Percentiles rank a stretch among this genome's conserved stretches.
Conservation (phyloP, 2,797 vertebrate genomes). For the Gymnoscopelus braueri region DNA sequence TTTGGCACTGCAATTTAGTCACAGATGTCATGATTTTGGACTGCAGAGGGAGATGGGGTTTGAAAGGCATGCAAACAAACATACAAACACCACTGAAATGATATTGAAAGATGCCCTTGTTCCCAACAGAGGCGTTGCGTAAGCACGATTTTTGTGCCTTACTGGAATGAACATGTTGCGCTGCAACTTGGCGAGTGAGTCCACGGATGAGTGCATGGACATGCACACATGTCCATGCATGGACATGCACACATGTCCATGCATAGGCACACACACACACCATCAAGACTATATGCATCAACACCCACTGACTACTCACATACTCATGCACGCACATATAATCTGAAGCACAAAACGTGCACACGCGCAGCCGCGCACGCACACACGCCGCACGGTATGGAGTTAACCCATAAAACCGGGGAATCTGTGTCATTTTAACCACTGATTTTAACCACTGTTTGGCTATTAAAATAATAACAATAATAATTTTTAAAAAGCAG, state of each 20-base stretch:
- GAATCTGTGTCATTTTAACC: too few species aligned
- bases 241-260: slow-evolving; percentile 1
- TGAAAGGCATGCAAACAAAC: slow-evolving; percentile 31
- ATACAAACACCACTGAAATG: slow-evolving; percentile 15
- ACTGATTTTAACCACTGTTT: too few species aligned
- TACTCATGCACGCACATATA: slow-evolving; percentile 8
- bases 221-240: neutral
- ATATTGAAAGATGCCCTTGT: neutral
- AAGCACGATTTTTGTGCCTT: slow-evolving; percentile 5
- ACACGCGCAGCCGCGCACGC: too few species aligned
- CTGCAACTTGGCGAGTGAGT: slow-evolving; percentile 14
- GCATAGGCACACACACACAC: neutral
- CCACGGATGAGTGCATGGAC: neutral
- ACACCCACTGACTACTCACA: slow-evolving; percentile 5
- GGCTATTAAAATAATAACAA: too few species aligned
- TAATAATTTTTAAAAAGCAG: too few species aligned
- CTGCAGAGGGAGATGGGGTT: slow-evolving; percentile 1
- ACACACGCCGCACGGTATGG: neutral
- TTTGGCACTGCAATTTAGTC: slow-evolving; percentile 51
- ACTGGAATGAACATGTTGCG: neutral
- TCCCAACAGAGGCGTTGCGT: neutral
- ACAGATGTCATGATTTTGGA: slow-evolving; percentile 55
- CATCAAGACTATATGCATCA: neutral
- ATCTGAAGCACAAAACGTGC: too few species aligned
- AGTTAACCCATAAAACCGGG: too few species aligned